These are phyloP conservation scores for Anodontia alba DNA, from an alignment of 2,888 invertebrate genomes.

Conservation along the genomic window DNA sequence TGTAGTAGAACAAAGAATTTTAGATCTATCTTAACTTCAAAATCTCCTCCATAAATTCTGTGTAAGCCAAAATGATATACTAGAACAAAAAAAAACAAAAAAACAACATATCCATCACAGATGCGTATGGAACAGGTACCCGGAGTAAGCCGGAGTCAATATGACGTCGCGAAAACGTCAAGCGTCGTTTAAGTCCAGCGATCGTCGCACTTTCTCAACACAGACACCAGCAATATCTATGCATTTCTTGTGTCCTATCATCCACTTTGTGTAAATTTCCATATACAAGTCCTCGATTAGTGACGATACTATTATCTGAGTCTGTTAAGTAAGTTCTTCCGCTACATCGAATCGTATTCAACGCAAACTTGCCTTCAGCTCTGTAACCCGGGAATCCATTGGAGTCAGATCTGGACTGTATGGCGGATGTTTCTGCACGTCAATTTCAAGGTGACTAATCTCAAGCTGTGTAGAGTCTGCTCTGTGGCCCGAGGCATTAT, in stretches of 20 bases:
- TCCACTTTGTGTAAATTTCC: neutral
- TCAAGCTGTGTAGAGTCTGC: slow-evolving; percentile 21
- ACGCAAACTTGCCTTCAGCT: neutral
- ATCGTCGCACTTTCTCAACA: slow-evolving; percentile 14
- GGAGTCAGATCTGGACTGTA: slow-evolving; percentile 28
- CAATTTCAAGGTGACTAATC: slow-evolving; percentile 22
- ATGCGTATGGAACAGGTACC: neutral
- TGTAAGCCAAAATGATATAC: no score
- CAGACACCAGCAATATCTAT: slow-evolving; percentile 10
- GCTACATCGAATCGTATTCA: neutral
- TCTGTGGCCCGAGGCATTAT: slow-evolving; percentile 16
- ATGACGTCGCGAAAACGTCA: no score
- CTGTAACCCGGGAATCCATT: slow-evolving; percentile 9
- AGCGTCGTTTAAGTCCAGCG: no score
- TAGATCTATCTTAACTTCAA: neutral
- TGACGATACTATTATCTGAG: neutral
- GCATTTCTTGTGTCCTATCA: neutral
- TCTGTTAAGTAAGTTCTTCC: slow-evolving; percentile 5
- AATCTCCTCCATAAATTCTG: neutral
- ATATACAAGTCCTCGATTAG: neutral
- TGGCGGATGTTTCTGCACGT: slow-evolving; percentile 19
- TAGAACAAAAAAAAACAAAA: no score
- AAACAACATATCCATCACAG: neutral
- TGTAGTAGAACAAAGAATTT: no score
- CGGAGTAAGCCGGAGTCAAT: neutral